These are phyloP conservation scores for Napeogenes inachia DNA, from an alignment of 2,888 invertebrate genomes.

Conservation along the genomic window DNA sequence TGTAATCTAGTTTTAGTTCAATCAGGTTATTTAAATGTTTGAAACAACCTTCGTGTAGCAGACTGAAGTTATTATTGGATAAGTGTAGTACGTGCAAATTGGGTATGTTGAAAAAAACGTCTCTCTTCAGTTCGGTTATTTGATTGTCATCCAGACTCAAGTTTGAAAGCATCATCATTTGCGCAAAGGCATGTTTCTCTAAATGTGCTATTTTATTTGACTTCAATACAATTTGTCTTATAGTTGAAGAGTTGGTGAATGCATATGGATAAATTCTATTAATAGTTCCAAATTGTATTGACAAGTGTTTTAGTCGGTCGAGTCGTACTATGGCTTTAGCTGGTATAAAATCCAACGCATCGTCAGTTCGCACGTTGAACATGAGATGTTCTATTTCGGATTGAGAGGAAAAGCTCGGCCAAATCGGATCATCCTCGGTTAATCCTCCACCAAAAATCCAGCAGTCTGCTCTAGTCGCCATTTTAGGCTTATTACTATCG, in stretches of 20 bases:
- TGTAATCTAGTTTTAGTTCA: conserved; percentile 87
- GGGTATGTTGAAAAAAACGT: conserved; percentile 86
- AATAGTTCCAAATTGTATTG: conserved; percentile 85
- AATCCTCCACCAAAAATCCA: conserved; percentile 81
- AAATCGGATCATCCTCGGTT: conserved; percentile 82
- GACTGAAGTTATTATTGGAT: conserved; percentile 90
- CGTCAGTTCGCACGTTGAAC: conserved; percentile 83
- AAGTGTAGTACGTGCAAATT: conserved; percentile 84
- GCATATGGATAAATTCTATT: conserved; percentile 83
- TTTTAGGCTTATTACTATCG: conserved; percentile 63
- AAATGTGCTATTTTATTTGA: conserved; percentile 83
- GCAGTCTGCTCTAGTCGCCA: conserved; percentile 84
- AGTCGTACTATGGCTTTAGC: conserved; percentile 82
- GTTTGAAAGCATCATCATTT: conserved; percentile 82
- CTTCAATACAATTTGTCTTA: conserved; percentile 82
- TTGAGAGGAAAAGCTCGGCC: conserved; percentile 85
- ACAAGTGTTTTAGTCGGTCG: conserved; percentile 81
- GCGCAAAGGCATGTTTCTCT: conserved; percentile 83
- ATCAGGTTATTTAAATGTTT: conserved; percentile 83
- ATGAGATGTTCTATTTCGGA: conserved; percentile 82
- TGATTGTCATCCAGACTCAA: conserved; percentile 86
- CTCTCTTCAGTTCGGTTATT: conserved; percentile 84
- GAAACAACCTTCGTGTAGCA: conserved; percentile 91
- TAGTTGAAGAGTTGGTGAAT: conserved; percentile 84
- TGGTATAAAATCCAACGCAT: conserved; percentile 83